Conservation (phyloP, 2,888 invertebrate species). For the Dioctria rufipes region DNA sequence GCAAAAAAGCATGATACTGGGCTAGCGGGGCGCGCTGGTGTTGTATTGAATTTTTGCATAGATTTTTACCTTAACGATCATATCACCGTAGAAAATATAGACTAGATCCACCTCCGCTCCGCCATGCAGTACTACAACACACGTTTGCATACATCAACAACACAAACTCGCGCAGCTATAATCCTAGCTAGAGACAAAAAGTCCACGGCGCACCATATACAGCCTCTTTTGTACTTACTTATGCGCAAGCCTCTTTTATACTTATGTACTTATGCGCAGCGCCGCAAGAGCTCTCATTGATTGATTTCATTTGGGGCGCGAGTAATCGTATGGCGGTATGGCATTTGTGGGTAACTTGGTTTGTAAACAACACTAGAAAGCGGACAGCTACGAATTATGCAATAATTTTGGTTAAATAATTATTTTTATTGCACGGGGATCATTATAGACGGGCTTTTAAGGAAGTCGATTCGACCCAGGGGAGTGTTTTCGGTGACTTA, state of each 20-base stretch:
- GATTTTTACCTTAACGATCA: no score
- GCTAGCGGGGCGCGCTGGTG: no score
- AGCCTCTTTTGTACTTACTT: no score
- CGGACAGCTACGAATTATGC: background rate
- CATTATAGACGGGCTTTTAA: no score
- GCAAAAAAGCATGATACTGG: background rate
- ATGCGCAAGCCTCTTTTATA: no score
- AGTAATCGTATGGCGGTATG: slow-evolving; percentile 23
- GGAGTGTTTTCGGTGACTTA: no score
- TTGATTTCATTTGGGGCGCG: slow-evolving; percentile 33
- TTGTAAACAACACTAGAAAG: slow-evolving; percentile 20
- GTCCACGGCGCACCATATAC: no score
- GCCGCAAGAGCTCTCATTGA: background rate
- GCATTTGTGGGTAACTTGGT: slow-evolving; percentile 34
- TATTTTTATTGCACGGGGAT: background rate
- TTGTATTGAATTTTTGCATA: no score
- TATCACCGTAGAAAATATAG: no score
- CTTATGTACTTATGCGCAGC: background rate
- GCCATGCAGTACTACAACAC: background rate
- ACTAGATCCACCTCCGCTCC: background rate
- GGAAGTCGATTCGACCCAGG: no score
- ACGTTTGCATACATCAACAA: no score
- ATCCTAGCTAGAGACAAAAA: no score
- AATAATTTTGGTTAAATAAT: slow-evolving; percentile 22
- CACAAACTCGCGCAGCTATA: background rate